phyloP scores from a whole-genome alignment of 2,888 invertebrate species.

The Cephus spinipes region DNA sequence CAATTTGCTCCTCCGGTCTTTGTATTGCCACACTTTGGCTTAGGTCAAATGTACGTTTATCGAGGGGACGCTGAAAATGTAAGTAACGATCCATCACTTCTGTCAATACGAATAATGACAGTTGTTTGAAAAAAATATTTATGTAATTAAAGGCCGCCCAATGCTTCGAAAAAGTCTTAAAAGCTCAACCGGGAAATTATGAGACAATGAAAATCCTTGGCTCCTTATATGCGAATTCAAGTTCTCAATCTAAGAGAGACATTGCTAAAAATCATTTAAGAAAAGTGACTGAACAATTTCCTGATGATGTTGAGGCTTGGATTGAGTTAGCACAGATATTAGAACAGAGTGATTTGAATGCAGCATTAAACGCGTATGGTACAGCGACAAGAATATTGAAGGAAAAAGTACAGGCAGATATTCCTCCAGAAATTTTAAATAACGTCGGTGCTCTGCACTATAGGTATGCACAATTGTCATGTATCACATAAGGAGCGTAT shows the following conservation, averaged over 20 bases:
- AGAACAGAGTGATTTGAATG: conserved; percentile 91
- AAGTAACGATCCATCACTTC: conserved; percentile 58
- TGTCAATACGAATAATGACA: neutral
- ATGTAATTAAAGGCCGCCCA: conserved; percentile 84
- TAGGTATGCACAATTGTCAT: conserved; percentile 60
- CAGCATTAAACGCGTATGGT: conserved; percentile 89
- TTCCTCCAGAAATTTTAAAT: conserved; percentile 97
- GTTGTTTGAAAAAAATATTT: neutral
- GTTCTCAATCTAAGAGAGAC: conserved; percentile 90
- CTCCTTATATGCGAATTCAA: conserved; percentile 92
- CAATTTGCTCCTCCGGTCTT: conserved; percentile 96
- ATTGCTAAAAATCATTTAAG: conserved; percentile 94
- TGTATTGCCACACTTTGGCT: conserved; percentile 96
- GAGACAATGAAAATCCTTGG: conserved; percentile 99
- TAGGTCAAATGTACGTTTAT: conserved; percentile 99
- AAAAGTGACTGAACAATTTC: conserved; percentile 96
- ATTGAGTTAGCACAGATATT: conserved; percentile 98
- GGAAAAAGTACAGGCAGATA: conserved; percentile 93
- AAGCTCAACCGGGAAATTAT: conserved; percentile 97
- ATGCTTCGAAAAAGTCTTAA: conserved; percentile 98
- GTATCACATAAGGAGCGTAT: neutral
- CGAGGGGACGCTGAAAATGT: conserved; percentile 95
- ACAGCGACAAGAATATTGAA: conserved; percentile 93
- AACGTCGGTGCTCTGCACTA: conserved; percentile 96
- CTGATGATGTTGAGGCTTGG: conserved; percentile 99